These are phyloP conservation scores for Nannospalax galili DNA, from an alignment of 2,113 vertebrate genomes.

Conservation along the genomic window DNA sequence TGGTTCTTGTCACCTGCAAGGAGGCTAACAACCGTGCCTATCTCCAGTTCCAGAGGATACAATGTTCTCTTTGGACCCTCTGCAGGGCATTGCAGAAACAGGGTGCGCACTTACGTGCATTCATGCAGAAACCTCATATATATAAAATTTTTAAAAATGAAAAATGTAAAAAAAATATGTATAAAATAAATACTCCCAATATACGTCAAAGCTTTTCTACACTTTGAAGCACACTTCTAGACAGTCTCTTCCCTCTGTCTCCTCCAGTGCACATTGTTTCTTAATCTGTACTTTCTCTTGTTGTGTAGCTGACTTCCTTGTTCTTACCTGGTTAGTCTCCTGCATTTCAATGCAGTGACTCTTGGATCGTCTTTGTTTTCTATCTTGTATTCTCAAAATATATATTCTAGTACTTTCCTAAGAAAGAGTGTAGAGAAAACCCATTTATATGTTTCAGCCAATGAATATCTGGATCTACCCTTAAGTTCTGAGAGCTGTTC, in stretches of 20 bases:
- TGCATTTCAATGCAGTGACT: too few species aligned
- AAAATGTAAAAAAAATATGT: too few species aligned
- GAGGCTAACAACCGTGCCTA: too few species aligned
- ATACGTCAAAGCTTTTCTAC: not conserved
- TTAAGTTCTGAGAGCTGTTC: not conserved
- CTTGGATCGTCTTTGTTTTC: not conserved
- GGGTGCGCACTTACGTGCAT: too few species aligned
- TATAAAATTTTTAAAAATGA: too few species aligned
- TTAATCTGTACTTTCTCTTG: not conserved
- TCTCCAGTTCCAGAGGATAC: too few species aligned
- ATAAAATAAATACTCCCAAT: not conserved
- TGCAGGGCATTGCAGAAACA: too few species aligned
- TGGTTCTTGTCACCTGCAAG: too few species aligned
- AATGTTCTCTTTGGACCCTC: too few species aligned
- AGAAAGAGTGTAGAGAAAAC: not conserved
- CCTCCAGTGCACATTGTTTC: not conserved
- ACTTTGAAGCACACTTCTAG: not conserved
- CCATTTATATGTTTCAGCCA: not conserved
- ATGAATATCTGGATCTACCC: not conserved
- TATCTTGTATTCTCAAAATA: not conserved
- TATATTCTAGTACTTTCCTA: not conserved
- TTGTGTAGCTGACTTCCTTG: not conserved
- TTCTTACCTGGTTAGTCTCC: too few species aligned
- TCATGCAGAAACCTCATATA: too few species aligned
- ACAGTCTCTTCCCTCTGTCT: accelerated